Evolutionary conservation across 2,888 invertebrate genomes (phyloP), one percentile per base, ranked within the genome.

Genomic region (Coleophora flavipennella): DNA sequence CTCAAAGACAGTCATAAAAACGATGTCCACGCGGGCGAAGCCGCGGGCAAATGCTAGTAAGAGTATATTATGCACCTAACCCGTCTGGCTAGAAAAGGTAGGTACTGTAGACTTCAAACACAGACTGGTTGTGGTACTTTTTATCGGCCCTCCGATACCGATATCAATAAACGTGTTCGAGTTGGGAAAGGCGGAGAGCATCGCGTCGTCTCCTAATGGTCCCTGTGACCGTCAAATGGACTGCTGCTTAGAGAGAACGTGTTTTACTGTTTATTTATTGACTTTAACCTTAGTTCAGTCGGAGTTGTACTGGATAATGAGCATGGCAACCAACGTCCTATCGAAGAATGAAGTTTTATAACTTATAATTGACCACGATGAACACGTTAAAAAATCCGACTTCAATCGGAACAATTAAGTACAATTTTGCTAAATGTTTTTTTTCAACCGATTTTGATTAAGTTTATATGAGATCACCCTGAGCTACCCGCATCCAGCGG

Each of bases 151-250:
- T 56, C 43, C 46, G 55, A 65, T 53, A 65, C 60, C 59, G 67
- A 70, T 72, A 72, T 67, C 66, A 70, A 69, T 69, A 70, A 67
- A 67, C 69, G 59, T 51, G 66, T 68, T 70, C 67, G 67, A 62
- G 62, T 67, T 42, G 49, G 54, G 67, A 63, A 56, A 67, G 67
- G 68, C 62, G 60, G 58, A 42, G 51, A 46, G 47, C 46, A 45
- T 51, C 58, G 47, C 46, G 44, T 51, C 58, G 57, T 62, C 67
- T 64, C 67, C 66, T 63, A 59, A 69, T 61, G 60, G 61, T 38
- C 46, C 44, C 44, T 42, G 48, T 38, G 42, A 37, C 54, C 51
- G 58, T 63, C 59, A 62, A 60, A 61, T 60, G 60, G 52, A 53
- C 48, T 9, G 38, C 6, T 27, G 12, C 33, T 38, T 34, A 29